A percentile compares a stretch with the other conserved stretches of the same genome.
Evolutionary conservation across 2,797 vertebrate species (phyloP).

Genomic region (Euphonia xanthogaster): DNA sequence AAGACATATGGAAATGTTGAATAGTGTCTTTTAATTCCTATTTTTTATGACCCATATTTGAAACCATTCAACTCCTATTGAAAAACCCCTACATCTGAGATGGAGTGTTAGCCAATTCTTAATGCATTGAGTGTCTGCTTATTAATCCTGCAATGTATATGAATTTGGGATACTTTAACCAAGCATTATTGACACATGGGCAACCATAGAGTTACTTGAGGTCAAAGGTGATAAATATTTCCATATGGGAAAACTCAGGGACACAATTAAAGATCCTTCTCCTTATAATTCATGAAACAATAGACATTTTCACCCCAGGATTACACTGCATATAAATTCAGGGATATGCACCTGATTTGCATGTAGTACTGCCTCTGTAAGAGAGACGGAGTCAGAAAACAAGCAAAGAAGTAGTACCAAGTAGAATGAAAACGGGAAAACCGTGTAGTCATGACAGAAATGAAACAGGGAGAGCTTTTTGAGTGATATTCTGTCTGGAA

Average conservation of each 20-base stretch:
- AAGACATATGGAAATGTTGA: slow-evolving; percentile 25
- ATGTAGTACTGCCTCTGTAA: background rate
- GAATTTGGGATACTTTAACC: background rate
- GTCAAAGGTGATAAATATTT: background rate
- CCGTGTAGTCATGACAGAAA: background rate
- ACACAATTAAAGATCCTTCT: background rate
- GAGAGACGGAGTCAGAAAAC: background rate
- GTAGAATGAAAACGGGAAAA: background rate
- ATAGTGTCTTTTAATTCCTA: background rate
- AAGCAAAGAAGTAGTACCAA: background rate
- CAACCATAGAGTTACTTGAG: background rate
- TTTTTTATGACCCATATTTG: background rate
- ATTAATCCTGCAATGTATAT: background rate
- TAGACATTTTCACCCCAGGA: background rate
- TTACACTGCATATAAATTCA: background rate
- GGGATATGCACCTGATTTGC: background rate
- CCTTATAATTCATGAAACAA: background rate
- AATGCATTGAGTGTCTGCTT: background rate
- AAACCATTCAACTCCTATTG: background rate
- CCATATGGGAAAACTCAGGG: background rate
- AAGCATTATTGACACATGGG: background rate
- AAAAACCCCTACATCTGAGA: background rate
- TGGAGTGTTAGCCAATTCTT: background rate
- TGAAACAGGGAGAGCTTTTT: background rate
- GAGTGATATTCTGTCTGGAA: slow-evolving; percentile 21